Conservation (phyloP, 2,888 invertebrate species). For the Xestoiulus laeticollis region DNA sequence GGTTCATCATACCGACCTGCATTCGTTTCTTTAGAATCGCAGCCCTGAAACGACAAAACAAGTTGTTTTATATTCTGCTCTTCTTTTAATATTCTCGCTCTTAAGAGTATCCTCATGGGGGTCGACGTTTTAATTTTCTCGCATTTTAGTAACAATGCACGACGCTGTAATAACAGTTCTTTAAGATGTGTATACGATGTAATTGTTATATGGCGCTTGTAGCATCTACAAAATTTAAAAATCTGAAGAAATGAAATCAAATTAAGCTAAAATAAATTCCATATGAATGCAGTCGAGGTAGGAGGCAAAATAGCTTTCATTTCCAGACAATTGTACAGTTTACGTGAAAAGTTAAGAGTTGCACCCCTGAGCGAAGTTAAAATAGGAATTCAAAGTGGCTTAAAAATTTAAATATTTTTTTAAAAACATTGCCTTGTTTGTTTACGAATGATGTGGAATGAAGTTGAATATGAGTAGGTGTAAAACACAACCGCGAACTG, state of each 20-base stretch:
- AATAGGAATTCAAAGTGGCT: neutral
- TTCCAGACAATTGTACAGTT: neutral
- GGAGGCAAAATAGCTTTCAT: slow-evolving; percentile 21
- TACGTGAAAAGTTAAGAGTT: neutral
- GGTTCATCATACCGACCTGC: neutral
- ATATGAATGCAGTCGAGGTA: neutral
- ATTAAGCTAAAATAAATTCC: neutral
- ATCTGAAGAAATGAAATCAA: neutral
- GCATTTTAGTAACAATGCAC: slow-evolving; percentile 6
- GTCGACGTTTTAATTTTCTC: slow-evolving; percentile 27
- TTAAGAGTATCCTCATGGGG: neutral
- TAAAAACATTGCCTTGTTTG: neutral
- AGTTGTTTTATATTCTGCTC: neutral
- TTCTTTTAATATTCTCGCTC: neutral
- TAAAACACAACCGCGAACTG: neutral
- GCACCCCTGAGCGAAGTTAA: neutral
- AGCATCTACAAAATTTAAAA: neutral
- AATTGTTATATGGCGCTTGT: neutral
- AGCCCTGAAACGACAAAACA: neutral
- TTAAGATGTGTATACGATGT: neutral
- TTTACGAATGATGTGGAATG: neutral
- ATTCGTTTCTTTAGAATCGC: neutral
- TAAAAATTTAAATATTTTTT: neutral
- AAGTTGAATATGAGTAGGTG: neutral
- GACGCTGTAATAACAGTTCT: neutral